Evolutionary conservation across 23 tunicate species (phyloP).

Genomic region (Diplosoma virens): DNA sequence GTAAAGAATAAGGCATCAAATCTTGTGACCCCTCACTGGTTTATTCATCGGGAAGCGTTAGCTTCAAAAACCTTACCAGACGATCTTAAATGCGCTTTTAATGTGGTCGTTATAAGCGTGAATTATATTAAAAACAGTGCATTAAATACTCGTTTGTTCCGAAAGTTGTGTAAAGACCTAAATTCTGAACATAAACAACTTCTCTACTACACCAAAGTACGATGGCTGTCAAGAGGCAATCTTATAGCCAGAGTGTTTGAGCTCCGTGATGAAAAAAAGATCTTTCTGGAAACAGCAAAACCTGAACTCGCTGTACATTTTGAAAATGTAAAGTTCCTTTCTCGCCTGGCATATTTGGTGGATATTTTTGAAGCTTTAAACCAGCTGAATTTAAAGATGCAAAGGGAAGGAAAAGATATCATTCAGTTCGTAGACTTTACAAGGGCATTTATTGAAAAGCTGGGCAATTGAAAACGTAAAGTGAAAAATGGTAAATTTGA

Average conservation of each 20-base stretch:
- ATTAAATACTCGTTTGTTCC: slow-evolving; percentile 10
- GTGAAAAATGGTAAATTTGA: slow-evolving; percentile 42
- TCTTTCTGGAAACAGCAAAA: slow-evolving; percentile 28
- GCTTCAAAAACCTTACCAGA: too few species aligned
- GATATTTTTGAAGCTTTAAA: slow-evolving; percentile 38
- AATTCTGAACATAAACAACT: slow-evolving; percentile 1
- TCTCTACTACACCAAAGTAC: slow-evolving; percentile 18
- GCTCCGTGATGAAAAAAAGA: slow-evolving; percentile 36
- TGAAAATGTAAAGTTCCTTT: slow-evolving; percentile 26
- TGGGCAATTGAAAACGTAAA: slow-evolving; percentile 41
- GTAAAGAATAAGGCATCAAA: slow-evolving; percentile 16
- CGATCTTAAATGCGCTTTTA: too few species aligned
- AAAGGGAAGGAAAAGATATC: slow-evolving; percentile 29
- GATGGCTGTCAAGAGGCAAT: slow-evolving; percentile 34
- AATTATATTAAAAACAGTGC: too few species aligned
- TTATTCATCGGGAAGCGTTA: too few species aligned
- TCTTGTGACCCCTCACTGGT: too few species aligned
- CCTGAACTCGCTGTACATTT: slow-evolving; percentile 42
- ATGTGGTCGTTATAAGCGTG: too few species aligned
- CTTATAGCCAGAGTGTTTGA: slow-evolving; percentile 44
- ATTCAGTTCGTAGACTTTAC: slow-evolving; percentile 33
- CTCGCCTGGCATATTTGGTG: slow-evolving; percentile 34
- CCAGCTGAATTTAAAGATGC: slow-evolving; percentile 42
- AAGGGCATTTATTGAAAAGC: slow-evolving; percentile 40
- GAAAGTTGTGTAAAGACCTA: slow-evolving; percentile 3